Evolutionary conservation across 2,888 invertebrate genomes (phyloP).

Genomic region (Anorthoa munda): DNA sequence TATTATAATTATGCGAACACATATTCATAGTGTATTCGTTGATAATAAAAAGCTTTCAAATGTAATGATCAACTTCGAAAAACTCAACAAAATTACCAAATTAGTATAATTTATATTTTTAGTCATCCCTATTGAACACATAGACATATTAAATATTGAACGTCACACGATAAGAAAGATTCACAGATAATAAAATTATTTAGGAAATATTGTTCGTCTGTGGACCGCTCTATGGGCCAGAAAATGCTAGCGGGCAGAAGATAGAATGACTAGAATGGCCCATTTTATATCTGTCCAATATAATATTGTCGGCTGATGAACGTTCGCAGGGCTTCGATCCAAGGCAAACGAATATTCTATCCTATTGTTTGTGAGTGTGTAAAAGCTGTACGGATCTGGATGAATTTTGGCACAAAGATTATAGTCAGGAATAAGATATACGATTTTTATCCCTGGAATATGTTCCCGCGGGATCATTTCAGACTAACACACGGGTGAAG

Average conservation of each 20-base stretch:
- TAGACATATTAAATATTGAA: too few species aligned
- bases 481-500: too few species aligned
- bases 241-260: neutral
- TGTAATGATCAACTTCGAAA: neutral
- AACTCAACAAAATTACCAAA: conserved; percentile 9
- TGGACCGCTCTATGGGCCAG: neutral
- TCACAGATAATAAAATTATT: conserved; percentile 31
- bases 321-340: neutral
- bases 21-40: neutral
- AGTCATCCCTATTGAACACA: conserved; percentile 14
- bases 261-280: neutral
- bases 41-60: neutral
- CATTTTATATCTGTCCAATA: neutral
- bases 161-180: neutral
- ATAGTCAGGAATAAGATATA: too few species aligned
- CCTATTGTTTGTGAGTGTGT: too few species aligned
- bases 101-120: conserved; percentile 19
- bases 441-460: too few species aligned
- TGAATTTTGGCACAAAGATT: too few species aligned
- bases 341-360: too few species aligned
- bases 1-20: too few species aligned
- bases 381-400: too few species aligned
- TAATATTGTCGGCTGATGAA: neutral
- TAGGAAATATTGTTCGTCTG: neutral
- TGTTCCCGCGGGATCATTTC: too few species aligned